Percentiles rank a stretch among this genome's conserved stretches.
Evolutionary conservation across 2,888 invertebrate species (phyloP).

Genomic region (Acleris literana): DNA sequence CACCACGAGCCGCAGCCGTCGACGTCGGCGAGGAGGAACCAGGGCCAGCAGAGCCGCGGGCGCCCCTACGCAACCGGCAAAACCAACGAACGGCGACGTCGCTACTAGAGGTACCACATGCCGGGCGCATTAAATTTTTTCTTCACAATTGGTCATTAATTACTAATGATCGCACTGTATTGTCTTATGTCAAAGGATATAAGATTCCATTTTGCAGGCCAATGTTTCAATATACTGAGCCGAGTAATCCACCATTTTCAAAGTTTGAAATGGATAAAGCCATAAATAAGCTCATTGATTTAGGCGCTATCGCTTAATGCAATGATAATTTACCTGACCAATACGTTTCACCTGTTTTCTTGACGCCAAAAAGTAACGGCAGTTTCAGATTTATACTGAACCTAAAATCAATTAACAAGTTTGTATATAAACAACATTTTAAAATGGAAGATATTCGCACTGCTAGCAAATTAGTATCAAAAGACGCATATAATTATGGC

Average conservation of each 20-base stretch:
- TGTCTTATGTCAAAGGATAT: constrained; percentile 15
- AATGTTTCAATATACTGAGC: constrained; percentile 4
- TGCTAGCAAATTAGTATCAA: constrained; percentile 6
- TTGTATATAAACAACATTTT: constrained; percentile 3
- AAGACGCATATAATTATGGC: constrained; percentile 10
- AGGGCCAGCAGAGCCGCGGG: too few relatives aligned
- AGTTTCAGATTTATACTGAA: constrained; percentile 17
- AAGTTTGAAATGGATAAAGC: constrained; percentile 4
- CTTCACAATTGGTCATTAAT: constrained; percentile 11
- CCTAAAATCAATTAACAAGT: constrained; percentile 13
- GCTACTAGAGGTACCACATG: too few relatives aligned
- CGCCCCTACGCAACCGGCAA: too few relatives aligned
- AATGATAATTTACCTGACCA: too few relatives aligned
- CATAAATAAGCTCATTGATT: constrained; percentile 3
- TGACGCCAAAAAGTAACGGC: neutral
- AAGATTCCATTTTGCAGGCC: constrained; percentile 12
- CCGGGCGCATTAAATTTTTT: neutral
- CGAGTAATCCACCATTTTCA: constrained; percentile 5
- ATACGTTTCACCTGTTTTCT: too few relatives aligned
- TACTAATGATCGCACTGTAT: constrained; percentile 12
- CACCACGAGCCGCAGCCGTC: constrained; percentile 1
- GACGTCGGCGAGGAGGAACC: neutral
- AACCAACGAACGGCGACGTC: too few relatives aligned
- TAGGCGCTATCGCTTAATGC: neutral
- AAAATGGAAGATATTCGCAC: constrained; percentile 20